Evolutionary conservation across 2,797 vertebrate species (phyloP).

Genomic region (Numenius phaeopus): DNA sequence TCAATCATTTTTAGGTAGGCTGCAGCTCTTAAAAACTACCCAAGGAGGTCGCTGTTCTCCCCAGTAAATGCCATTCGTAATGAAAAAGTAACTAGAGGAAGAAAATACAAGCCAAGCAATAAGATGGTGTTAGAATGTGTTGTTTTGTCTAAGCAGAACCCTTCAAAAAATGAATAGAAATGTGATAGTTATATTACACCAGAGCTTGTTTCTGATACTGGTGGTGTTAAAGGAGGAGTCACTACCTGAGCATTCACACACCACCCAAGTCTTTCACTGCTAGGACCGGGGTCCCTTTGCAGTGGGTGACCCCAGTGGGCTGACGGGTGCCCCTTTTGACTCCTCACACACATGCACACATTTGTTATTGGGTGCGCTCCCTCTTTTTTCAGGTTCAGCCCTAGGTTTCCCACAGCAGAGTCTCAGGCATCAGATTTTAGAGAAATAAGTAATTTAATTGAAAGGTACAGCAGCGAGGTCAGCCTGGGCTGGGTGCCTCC

Average conservation of each 20-base stretch:
- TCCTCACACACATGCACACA: background rate
- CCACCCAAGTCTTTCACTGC: background rate
- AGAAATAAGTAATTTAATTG: background rate
- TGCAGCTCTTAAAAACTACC: background rate
- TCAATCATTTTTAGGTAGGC: background rate
- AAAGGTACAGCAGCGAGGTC: background rate
- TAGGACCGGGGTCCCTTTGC: background rate
- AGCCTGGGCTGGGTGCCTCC: background rate
- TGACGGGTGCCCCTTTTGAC: background rate
- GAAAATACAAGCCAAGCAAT: rapidly evolving
- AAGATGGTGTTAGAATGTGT: background rate
- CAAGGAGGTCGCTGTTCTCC: constrained; percentile 22
- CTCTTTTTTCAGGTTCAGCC: background rate
- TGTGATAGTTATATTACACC: background rate
- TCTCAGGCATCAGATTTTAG: background rate
- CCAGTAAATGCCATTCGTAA: background rate
- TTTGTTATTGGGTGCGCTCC: background rate
- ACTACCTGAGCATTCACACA: background rate
- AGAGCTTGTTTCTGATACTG: background rate
- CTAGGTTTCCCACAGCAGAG: background rate
- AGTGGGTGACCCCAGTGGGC: background rate
- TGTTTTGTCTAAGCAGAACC: background rate
- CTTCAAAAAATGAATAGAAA: background rate
- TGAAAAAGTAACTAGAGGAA: background rate
- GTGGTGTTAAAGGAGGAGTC: background rate